A percentile compares a stretch with the other conserved stretches of the same genome.
These are phyloP conservation scores for Salarias fasciatus DNA, from an alignment of 2,797 vertebrate species.

Conservation along the genomic window DNA sequence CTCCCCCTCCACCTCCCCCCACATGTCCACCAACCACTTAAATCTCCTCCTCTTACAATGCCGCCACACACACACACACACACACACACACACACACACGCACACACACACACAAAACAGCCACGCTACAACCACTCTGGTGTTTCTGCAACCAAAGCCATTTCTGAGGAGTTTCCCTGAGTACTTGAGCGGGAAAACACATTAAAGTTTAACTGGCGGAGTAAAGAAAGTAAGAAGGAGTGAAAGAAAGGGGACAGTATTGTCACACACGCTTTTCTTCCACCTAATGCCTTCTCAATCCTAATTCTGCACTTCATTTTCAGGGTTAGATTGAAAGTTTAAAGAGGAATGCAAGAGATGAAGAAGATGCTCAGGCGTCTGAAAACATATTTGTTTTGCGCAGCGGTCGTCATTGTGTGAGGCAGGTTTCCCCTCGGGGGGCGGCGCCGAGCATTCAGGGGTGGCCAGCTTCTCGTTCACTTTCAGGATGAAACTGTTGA, in stretches of 20 bases:
- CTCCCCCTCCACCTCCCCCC: conserved; percentile 19
- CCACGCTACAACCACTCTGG: conserved; percentile 69
- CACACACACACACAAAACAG: conserved; percentile 39
- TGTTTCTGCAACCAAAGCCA: conserved; percentile 81
- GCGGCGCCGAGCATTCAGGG: no score
- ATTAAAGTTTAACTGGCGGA: conserved; percentile 82
- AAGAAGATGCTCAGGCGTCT: conserved; percentile 27
- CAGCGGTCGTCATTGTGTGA: no score
- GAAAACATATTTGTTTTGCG: conserved; percentile 46
- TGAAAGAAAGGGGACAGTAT: conserved; percentile 57
- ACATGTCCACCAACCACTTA: conserved; percentile 72
- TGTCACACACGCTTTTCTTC: conserved; percentile 43
- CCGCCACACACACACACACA: conserved; percentile 43
- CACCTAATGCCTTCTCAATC: conserved; percentile 9
- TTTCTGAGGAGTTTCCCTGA: conserved; percentile 79
- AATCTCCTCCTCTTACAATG: conserved; percentile 58
- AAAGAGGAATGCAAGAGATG: conserved; percentile 13
- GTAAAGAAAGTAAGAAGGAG: conserved; percentile 44
- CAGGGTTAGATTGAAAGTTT: conserved; percentile 19
- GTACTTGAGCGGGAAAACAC: conserved; percentile 75
- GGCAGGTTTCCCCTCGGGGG: no score
- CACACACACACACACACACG: conserved; percentile 50
- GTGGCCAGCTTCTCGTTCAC: no score
- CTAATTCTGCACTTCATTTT: conserved; percentile 14
- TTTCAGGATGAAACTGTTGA: conserved; percentile 16